Evolutionary conservation across 2,113 vertebrate species (phyloP).

Genomic region (Neolamprologus modestus): DNA sequence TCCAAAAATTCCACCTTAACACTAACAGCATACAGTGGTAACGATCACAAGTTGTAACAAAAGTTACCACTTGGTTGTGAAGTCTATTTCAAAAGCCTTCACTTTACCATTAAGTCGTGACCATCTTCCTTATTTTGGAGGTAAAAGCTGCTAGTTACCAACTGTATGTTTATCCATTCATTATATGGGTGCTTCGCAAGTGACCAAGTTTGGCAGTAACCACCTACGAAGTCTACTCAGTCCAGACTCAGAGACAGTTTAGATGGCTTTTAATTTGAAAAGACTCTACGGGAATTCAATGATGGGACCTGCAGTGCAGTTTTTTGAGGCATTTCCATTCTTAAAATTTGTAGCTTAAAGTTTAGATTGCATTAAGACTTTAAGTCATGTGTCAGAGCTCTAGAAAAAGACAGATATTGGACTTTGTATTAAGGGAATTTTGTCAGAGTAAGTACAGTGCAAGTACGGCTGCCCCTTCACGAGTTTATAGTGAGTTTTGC

Average conservation of each 20-base stretch:
- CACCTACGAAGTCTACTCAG: neutral
- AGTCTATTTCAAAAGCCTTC: neutral
- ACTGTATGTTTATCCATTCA: neutral
- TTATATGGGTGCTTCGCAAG: neutral
- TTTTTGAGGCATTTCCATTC: neutral
- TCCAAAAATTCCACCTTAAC: neutral
- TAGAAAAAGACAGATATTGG: neutral
- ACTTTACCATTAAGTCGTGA: neutral
- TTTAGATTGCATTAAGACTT: neutral
- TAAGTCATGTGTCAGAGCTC: neutral
- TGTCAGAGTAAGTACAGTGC: neutral
- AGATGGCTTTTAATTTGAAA: neutral
- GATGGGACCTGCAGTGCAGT: neutral
- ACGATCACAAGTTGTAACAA: neutral
- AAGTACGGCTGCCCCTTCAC: accelerated
- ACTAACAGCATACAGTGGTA: neutral
- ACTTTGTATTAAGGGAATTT: neutral
- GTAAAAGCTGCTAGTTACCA: neutral
- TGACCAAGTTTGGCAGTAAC: neutral
- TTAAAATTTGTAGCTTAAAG: neutral
- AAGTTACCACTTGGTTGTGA: neutral
- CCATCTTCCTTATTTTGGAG: neutral
- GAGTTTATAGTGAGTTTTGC: neutral
- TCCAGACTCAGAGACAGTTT: neutral
- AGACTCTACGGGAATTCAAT: neutral